Evolutionary conservation across 2,888 invertebrate genomes (phyloP), one percentile per base, ranked within the genome.

Genomic region (Tuta absoluta): DNA sequence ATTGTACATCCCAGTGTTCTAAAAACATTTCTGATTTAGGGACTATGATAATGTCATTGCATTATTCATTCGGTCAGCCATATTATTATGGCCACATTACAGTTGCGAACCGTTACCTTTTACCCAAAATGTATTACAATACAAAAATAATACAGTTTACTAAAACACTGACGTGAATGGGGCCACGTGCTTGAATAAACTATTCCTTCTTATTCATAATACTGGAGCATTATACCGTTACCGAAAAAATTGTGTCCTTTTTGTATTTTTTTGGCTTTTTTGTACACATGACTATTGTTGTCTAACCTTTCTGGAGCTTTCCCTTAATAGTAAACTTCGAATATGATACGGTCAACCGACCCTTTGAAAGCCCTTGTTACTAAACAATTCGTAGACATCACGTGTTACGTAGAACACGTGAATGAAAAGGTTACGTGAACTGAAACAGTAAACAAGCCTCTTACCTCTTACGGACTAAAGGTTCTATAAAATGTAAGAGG

Each of bases 151-250:
- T 53, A 23, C 23, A 17, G 45, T 7, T 45, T n/a, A 45, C 17
- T 17, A 45, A 45, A 45, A 45, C 45, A 53, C 23, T 53, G 51
- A 53, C 51, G 51, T 53, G 51, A 53, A 23, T 23, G 51, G 23
- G 23, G 23, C 51, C 51, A 53, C 51, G 51, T 53, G 51, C 23
- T 23, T 14, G 33, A 33, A 14, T 24, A 24, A 12, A 53, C 11
- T 53, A 12, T 12, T 12, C 51, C 24, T 24, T 53, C 23, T 23
- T 3, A 53, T 53, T 53, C 51, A 53, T 24, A 45, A 45, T 45
- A 17, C 45, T 17, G 2, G 17, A 41, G 14, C 45, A 45, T 45
- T n/a, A 45, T 45, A 45, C 45, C 45, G 45, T 45, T 45, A 45
- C 45, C 45, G n/a, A 45, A 45, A 41, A 45, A 33, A 33, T 10